phyloP scores from a whole-genome alignment of 1,140 invertebrate species.

The Polypedilum vanderplanki region DNA sequence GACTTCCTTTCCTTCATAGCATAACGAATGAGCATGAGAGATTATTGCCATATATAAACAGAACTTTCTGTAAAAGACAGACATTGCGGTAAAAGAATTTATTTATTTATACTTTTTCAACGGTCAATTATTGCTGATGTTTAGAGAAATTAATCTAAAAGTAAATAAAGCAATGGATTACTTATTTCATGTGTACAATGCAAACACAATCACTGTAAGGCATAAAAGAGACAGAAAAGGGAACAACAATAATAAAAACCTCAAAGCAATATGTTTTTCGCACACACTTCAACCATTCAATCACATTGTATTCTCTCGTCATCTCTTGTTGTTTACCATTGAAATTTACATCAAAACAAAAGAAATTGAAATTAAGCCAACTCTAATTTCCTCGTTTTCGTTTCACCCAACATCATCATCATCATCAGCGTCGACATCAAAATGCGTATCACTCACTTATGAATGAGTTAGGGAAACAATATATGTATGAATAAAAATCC shows the following conservation, averaged over 20 bases:
- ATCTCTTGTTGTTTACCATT: not conserved
- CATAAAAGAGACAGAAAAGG: not conserved
- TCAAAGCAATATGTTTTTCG: constrained; percentile 13
- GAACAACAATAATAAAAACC: not conserved
- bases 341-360: constrained; percentile 2
- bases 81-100: not conserved
- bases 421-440: not conserved
- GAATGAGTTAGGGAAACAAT: too few species aligned
- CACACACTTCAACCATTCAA: constrained; percentile 7
- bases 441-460: too few species aligned
- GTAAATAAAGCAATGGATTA: constrained; percentile 14
- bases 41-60: constrained; percentile 18
- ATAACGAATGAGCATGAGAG: not conserved
- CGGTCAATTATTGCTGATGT: constrained; percentile 17
- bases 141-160: constrained; percentile 20
- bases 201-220: not conserved
- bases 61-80: not conserved
- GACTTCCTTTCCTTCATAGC: not conserved
- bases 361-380: not conserved
- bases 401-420: not conserved
- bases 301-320: not conserved
- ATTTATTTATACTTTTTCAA: not conserved
- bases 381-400: constrained; percentile 1
- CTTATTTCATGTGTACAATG: not conserved
- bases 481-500: not conserved